Base-by-base conservation (phyloP, 1,140 invertebrate genomes). In the Drosophila sechellia region DNA sequence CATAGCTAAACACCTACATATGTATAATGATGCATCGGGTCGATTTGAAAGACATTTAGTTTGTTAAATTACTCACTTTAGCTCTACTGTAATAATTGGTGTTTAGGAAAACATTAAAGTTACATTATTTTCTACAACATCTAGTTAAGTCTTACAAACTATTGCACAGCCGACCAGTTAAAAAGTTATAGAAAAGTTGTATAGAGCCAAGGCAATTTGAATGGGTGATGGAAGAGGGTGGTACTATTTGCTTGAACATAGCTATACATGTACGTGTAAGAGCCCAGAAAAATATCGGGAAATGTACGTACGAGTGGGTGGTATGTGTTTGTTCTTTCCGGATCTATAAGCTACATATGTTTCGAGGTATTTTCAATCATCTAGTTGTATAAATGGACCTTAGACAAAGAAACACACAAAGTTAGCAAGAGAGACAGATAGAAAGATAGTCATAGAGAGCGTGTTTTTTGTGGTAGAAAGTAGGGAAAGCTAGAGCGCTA, bases 401-500 rank as follows among this genome's bases (percentile, higher is more conserved):
- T 74, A 56, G 64, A 57, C 46, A 66, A 58, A 54, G 42, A 78
- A 72, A 78, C 45, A 53, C 60, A 66, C 22, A 79, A 35, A 65
- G 11, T 63, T 42, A 85, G 11, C 78, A 25, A 68, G 48, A 55
- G 45, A 79, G 40, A 66, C 54, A 64, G 20, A 64, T 27, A 12
- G 53, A 71, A 42, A 75, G 49, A 81, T 42, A 75, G 59, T 75
- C 66, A 53, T 50, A 54, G 77, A 76, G 68, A 63, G 63, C 22
- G 35, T 70, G 66, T 68, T 60, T 39, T 12, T 39, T 52, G 61
- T 68, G 64, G 54, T 17, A 74, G 49, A 76, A 35, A 52, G 15
- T 65, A 39, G 70, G 64, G 50, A 78, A 58, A 75, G 58, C 74
- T 76, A 87, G 76, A 66, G 46, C 68, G 53, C 59, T 59, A 73